Percentiles rank a stretch among this genome's conserved stretches.
Evolutionary conservation across 2,113 vertebrate genomes (phyloP).

Genomic region (Cnemophilus loriae): DNA sequence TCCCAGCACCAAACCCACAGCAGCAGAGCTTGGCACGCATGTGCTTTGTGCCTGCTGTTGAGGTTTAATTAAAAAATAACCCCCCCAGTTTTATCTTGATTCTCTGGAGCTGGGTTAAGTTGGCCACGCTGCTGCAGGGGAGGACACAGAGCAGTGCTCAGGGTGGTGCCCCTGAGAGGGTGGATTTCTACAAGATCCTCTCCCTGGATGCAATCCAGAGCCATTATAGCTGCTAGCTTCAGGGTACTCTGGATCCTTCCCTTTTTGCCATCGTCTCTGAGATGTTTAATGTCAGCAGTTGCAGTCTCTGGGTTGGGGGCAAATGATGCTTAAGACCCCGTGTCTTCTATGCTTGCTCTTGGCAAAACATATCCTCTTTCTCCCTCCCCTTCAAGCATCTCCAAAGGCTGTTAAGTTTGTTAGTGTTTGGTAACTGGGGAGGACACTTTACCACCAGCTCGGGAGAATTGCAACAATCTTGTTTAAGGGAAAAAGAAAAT

Average conservation of each 20-base stretch:
- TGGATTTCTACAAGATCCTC: neutral
- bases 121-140: neutral
- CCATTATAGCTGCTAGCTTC: neutral
- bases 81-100: neutral
- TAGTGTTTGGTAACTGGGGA: neutral
- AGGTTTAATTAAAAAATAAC: neutral
- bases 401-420: neutral
- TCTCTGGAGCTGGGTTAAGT: neutral
- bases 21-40: neutral
- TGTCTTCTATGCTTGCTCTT: neutral
- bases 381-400: neutral
- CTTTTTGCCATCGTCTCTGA: neutral
- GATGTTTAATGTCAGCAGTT: neutral
- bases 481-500: neutral
- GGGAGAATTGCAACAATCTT: neutral
- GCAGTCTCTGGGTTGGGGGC: neutral
- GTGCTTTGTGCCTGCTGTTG: neutral
- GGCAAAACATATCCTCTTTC: neutral
- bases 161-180: neutral
- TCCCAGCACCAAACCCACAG: neutral
- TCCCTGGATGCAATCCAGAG: neutral
- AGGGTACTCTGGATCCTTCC: neutral
- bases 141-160: neutral
- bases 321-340: rapidly evolving
- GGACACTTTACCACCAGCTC: neutral